A percentile compares a stretch with the other conserved stretches of the same genome.
Conservation (phyloP, 2,113 vertebrate genomes). For the Passer montanus region DNA sequence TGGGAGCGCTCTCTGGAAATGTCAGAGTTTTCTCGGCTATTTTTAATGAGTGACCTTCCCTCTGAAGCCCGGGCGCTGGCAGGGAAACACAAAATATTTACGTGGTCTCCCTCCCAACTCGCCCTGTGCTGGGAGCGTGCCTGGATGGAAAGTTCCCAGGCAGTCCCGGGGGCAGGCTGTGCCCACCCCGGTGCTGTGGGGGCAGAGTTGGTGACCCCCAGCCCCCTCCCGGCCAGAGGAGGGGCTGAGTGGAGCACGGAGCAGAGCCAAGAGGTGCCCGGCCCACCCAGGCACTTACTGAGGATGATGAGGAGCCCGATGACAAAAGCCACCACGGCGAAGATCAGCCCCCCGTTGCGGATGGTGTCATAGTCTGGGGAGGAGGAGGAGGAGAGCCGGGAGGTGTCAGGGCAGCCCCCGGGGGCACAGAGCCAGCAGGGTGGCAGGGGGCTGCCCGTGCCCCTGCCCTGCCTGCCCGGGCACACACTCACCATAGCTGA, state of each 20-base stretch:
- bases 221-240: not conserved
- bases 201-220: not conserved
- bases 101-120: constrained; percentile 14
- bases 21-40: constrained; percentile 48
- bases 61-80: not conserved
- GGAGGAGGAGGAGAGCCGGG: not conserved
- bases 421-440: not conserved
- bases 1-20: not conserved
- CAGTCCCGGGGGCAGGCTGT: not conserved
- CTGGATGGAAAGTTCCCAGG: constrained; percentile 3
- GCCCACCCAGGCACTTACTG: constrained; percentile 71
- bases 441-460: not conserved
- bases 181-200: not conserved
- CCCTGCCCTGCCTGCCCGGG: not conserved
- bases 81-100: constrained; percentile 34
- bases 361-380: constrained; percentile 80
- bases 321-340: constrained; percentile 80
- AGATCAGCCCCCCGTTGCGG: constrained; percentile 84
- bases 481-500: constrained; percentile 56
- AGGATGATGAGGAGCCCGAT: constrained; percentile 83
- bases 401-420: not conserved
- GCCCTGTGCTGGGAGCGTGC: not conserved
- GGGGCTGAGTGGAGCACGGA: not conserved
- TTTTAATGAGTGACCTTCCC: constrained; percentile 57
- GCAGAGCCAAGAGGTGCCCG: fast-evolving